Percentiles rank a stretch among this genome's conserved stretches.
phyloP scores from a whole-genome alignment of 2,113 vertebrate genomes.

The Miniopterus natalensis region DNA sequence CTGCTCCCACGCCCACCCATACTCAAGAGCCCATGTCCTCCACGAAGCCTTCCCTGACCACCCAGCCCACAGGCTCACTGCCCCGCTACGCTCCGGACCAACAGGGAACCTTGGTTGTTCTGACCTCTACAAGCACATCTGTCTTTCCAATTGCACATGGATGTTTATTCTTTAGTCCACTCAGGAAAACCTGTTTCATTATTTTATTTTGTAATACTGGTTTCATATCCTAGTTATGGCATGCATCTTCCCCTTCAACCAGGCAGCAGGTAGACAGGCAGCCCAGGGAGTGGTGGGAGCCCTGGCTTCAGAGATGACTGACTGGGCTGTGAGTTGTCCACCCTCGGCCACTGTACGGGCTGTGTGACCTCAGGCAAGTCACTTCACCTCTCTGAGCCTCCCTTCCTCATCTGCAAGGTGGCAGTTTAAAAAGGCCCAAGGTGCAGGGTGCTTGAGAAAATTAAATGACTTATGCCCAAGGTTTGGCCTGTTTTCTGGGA shows the following conservation, averaged over 20 bases:
- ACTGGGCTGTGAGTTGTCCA: not conserved
- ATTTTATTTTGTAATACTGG: not conserved
- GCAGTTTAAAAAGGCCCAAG: not conserved
- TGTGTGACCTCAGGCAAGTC: not conserved
- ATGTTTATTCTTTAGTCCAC: not conserved
- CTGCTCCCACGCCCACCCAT: not conserved
- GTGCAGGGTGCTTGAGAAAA: not conserved
- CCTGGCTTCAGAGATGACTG: not conserved
- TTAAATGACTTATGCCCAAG: not conserved
- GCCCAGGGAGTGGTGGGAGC: not conserved
- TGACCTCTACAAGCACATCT: fast-evolving
- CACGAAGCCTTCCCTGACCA: not conserved
- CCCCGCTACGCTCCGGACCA: not conserved
- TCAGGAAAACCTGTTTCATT: not conserved
- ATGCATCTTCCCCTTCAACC: not conserved
- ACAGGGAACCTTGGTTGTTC: not conserved
- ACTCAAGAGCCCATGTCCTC: not conserved
- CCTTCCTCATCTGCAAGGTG: not conserved
- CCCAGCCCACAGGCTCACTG: not conserved
- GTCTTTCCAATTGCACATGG: not conserved
- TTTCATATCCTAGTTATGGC: not conserved
- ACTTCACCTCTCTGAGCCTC: not conserved
- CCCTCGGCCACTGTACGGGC: not conserved
- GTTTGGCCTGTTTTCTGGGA: not conserved
- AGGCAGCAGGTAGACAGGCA: not conserved